Percentiles rank a stretch among this genome's conserved stretches.
These are phyloP conservation scores for Subanguina moxae DNA, from an alignment of 1,140 invertebrate species.

Conservation along the genomic window DNA sequence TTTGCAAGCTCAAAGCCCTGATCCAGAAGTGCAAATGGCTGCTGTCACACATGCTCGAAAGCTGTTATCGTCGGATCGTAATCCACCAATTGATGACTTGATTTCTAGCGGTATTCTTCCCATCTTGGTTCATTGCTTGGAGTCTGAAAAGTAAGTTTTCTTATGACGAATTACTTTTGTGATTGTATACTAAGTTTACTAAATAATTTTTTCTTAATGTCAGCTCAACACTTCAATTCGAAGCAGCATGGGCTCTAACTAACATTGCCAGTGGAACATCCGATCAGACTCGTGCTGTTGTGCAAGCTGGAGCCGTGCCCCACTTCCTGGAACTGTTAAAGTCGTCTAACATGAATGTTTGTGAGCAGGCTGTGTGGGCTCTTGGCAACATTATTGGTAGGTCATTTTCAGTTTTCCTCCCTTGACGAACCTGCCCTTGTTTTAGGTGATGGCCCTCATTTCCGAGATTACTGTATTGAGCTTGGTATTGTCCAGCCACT, in stretches of 20 bases:
- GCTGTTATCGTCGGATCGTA: conserved; percentile 88
- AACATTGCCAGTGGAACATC: conserved; percentile 98
- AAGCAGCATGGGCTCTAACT: conserved; percentile 96
- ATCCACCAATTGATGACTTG: conserved; percentile 95
- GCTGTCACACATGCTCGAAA: conserved; percentile 67
- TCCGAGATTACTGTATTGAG: conserved; percentile 85
- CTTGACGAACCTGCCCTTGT: neutral
- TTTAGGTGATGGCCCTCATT: conserved; percentile 81
- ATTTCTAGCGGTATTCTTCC: conserved; percentile 89
- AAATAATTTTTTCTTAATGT: conserved; percentile 65
- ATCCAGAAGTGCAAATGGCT: conserved; percentile 50
- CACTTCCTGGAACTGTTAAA: conserved; percentile 81
- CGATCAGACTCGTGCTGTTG: conserved; percentile 89
- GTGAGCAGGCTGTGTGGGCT: conserved; percentile 98
- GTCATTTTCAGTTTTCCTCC: conserved; percentile 26
- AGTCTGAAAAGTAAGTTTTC: conserved; percentile 72
- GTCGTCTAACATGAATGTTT: conserved; percentile 91
- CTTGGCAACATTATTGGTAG: conserved; percentile 91
- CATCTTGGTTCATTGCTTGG: conserved; percentile 82
- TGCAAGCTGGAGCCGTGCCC: conserved; percentile 85
- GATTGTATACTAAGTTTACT: no score
- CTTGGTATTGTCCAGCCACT: conserved; percentile 82
- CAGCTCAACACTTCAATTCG: conserved; percentile 89
- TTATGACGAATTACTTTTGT: conserved; percentile 15
- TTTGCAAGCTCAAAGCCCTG: conserved; percentile 43